Percentiles rank a stretch among this genome's conserved stretches.
These are phyloP conservation scores for Onychomys leucogaster DNA, from an alignment of 2,797 vertebrate species.

Conservation along the genomic window DNA sequence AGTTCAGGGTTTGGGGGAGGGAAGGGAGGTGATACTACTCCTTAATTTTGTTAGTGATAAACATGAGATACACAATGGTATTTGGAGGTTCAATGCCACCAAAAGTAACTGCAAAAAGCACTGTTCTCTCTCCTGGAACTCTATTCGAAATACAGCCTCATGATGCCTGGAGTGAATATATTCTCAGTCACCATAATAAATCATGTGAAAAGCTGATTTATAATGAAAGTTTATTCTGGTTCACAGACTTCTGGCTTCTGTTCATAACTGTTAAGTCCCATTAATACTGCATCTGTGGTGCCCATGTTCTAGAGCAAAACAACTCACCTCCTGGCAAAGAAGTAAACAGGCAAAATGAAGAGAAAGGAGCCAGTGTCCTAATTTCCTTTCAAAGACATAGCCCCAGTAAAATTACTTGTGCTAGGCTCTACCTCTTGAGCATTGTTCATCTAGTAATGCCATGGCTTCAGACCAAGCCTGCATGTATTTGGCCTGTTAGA, in stretches of 20 bases:
- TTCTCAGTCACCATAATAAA: neutral
- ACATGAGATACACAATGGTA: neutral
- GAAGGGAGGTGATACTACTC: neutral
- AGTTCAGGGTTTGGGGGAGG: neutral
- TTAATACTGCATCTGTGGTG: neutral
- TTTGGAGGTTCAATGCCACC: neutral
- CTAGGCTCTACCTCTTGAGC: neutral
- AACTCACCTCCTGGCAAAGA: accelerated
- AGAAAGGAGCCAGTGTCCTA: neutral
- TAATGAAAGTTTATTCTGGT: neutral
- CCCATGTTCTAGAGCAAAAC: neutral
- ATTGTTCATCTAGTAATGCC: accelerated
- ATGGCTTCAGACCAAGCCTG: accelerated
- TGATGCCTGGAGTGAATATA: neutral
- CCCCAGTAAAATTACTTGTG: neutral
- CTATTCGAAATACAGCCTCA: neutral
- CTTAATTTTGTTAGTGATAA: neutral
- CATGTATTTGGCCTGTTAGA: neutral
- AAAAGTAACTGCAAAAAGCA: neutral
- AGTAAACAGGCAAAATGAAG: neutral
- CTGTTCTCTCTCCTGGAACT: accelerated
- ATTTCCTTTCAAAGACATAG: neutral
- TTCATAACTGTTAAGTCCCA: too few species aligned
- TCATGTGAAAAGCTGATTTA: neutral
- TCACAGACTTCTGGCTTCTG: neutral